phyloP scores from a whole-genome alignment of 1,140 invertebrate genomes.

The Bombus superbus region DNA sequence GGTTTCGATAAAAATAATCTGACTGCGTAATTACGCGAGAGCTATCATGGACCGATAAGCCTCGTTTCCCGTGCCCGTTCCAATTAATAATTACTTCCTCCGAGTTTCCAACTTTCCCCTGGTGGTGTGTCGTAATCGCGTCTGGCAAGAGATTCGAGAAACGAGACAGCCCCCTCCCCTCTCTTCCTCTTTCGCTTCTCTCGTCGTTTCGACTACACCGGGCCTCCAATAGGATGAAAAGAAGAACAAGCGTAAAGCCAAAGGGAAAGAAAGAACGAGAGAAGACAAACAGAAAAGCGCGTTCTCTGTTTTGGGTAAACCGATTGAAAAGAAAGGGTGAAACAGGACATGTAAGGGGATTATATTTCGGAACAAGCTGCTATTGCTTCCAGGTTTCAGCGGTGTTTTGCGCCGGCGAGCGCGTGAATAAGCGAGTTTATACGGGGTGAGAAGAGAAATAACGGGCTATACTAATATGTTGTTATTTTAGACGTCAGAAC shows the following conservation, averaged over 20 bases:
- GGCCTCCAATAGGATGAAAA: background rate
- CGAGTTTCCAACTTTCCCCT: background rate
- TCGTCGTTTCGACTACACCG: too few relatives aligned
- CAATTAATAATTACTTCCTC: background rate
- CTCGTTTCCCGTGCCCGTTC: too few relatives aligned
- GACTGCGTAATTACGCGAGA: background rate
- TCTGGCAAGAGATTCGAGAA: background rate
- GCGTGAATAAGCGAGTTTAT: constrained; percentile 2
- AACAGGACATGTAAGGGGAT: constrained; percentile 13
- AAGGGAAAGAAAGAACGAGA: background rate
- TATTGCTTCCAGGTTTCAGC: background rate
- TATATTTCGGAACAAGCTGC: constrained; percentile 21
- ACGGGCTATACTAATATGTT: too few relatives aligned
- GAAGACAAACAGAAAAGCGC: background rate
- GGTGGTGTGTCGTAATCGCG: background rate
- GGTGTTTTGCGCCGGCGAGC: background rate
- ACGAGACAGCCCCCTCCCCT: background rate
- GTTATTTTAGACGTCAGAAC: too few relatives aligned
- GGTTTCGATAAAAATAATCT: constrained; percentile 8
- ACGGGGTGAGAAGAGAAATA: background rate
- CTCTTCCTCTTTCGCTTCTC: background rate
- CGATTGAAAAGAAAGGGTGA: background rate
- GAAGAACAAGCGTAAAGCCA: too few relatives aligned
- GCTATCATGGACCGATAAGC: background rate
- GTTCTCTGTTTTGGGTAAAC: constrained; percentile 6